These are phyloP conservation scores for Lordiphosa clarofinis DNA, from an alignment of 1,140 invertebrate genomes.

Conservation along the genomic window DNA sequence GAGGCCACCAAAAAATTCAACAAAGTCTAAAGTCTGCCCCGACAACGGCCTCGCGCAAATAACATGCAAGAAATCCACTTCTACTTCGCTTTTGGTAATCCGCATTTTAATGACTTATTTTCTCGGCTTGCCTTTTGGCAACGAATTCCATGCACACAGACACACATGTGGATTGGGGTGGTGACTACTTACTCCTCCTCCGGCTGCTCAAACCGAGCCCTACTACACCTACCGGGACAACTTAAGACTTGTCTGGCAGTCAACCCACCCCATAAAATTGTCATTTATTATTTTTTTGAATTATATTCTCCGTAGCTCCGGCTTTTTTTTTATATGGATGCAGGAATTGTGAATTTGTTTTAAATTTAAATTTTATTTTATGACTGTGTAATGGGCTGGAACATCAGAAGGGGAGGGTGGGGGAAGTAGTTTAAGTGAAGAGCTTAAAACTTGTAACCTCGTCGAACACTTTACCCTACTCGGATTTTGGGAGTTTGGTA, in stretches of 20 bases:
- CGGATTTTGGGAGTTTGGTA: no score
- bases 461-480: no score
- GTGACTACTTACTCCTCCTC: constrained; percentile 1
- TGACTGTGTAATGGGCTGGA: constrained; percentile 12
- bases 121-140: constrained; percentile 67
- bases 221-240: constrained; percentile 40
- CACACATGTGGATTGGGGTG: constrained; percentile 46
- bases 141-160: constrained; percentile 12
- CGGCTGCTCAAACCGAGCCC: no score
- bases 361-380: constrained; percentile 39
- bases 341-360: constrained; percentile 12
- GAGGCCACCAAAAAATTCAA: constrained; percentile 32
- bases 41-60: constrained; percentile 46
- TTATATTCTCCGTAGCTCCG: constrained; percentile 20
- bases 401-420: neutral
- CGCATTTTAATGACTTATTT: constrained; percentile 77
- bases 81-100: constrained; percentile 71
- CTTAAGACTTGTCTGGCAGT: constrained; percentile 16
- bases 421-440: neutral
- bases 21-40: constrained; percentile 52
- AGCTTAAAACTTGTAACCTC: no score
- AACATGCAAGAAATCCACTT: constrained; percentile 72
- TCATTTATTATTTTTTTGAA: constrained; percentile 72
- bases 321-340: constrained; percentile 9
- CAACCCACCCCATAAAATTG: constrained; percentile 57